phyloP scores from a whole-genome alignment of 2,888 invertebrate genomes.

The Micoletzkya japonica region DNA sequence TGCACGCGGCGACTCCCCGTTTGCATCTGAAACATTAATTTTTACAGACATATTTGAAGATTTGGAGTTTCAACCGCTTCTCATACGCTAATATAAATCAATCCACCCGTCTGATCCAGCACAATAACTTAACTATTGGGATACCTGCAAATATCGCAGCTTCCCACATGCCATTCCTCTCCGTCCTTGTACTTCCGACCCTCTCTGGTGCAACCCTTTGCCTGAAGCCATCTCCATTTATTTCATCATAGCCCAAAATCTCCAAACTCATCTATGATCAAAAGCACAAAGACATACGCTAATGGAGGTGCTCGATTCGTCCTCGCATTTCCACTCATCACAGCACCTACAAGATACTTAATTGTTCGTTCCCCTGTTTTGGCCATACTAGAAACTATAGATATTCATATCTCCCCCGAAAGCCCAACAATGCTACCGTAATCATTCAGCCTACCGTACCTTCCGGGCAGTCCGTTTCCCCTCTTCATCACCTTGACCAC shows the following conservation, averaged over 20 bases:
- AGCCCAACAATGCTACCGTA: not conserved
- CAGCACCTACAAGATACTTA: conserved; percentile 40
- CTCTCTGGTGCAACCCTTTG: conserved; percentile 37
- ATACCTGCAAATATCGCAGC: conserved; percentile 34
- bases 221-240: conserved; percentile 15
- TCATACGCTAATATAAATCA: too few relatives aligned
- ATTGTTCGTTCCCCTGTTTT: not conserved
- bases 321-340: conserved; percentile 48
- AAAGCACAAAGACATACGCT: too few relatives aligned
- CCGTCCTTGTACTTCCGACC: conserved; percentile 38
- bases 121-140: too few relatives aligned
- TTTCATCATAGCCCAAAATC: not conserved
- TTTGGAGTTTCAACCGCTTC: too few relatives aligned
- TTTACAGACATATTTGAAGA: too few relatives aligned
- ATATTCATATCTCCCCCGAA: not conserved
- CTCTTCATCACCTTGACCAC: conserved; percentile 35
- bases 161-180: conserved; percentile 40
- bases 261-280: not conserved
- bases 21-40: conserved; percentile 21
- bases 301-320: conserved; percentile 6
- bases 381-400: not conserved
- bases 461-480: conserved; percentile 53
- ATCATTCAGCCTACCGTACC: conserved; percentile 15
- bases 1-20: conserved; percentile 52
- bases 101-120: too few relatives aligned